A percentile compares a stretch with the other conserved stretches of the same genome.
Evolutionary conservation across 1,140 invertebrate genomes (phyloP).

Genomic region (Scaptodrosophila lebanonensis): DNA sequence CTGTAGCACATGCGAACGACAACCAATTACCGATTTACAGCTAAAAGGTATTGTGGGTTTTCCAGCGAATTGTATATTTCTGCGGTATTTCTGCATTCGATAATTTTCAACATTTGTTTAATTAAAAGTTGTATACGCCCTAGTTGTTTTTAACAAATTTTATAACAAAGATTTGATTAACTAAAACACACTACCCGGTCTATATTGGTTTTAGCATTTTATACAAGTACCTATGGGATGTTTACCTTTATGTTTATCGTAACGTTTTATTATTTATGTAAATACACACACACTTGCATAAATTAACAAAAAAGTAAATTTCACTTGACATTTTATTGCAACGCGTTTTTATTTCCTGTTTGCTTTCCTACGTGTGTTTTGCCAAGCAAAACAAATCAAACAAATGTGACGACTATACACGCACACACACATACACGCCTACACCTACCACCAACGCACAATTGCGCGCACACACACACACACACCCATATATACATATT

Average conservation of each 20-base stretch:
- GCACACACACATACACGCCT: constrained; percentile 11
- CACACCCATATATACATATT: constrained; percentile 6
- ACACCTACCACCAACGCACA: too few relatives aligned
- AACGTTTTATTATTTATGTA: constrained; percentile 55
- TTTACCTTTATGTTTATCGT: background rate
- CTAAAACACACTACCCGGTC: too few relatives aligned
- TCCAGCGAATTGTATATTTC: too few relatives aligned
- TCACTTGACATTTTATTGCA: constrained; percentile 56
- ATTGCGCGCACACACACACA: constrained; percentile 12
- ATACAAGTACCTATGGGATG: constrained; percentile 2
- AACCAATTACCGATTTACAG: too few relatives aligned
- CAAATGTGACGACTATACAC: constrained; percentile 33
- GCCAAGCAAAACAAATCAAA: constrained; percentile 62
- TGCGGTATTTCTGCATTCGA: background rate
- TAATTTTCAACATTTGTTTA: background rate
- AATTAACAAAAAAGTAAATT: constrained; percentile 71
- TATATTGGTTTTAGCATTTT: constrained; percentile 7
- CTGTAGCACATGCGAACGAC: too few relatives aligned
- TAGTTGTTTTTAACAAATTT: too few relatives aligned
- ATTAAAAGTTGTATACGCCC: too few relatives aligned
- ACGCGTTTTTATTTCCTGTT: constrained; percentile 50
- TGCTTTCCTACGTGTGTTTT: constrained; percentile 46
- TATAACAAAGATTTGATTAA: too few relatives aligned
- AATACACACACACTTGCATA: constrained; percentile 59
- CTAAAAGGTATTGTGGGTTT: too few relatives aligned